Percentiles rank a stretch among this genome's conserved stretches.
phyloP scores from a whole-genome alignment of 2,888 invertebrate species.

The Euplagia quadripunctaria region DNA sequence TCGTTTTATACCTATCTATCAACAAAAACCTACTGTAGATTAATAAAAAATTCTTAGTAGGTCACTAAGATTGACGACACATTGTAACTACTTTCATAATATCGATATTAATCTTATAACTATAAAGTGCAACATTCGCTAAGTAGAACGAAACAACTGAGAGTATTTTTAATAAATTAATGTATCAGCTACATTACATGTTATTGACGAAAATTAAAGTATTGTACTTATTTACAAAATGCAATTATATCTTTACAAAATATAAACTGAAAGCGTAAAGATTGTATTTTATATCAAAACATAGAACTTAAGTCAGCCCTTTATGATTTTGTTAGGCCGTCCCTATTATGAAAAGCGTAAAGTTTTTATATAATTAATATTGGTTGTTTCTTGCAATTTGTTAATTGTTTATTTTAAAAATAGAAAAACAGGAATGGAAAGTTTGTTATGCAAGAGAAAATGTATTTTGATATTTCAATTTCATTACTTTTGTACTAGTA shows the following conservation, averaged over 20 bases:
- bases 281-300: slow-evolving; percentile 54
- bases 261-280: slow-evolving; percentile 50
- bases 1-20: slow-evolving; percentile 83
- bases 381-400: slow-evolving; percentile 23
- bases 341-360: slow-evolving; percentile 37
- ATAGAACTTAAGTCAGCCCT: slow-evolving; percentile 43
- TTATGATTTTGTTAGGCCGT: slow-evolving; percentile 40
- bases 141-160: slow-evolving; percentile 81
- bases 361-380: slow-evolving; percentile 36
- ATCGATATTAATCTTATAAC: slow-evolving; percentile 80
- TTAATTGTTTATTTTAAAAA: slow-evolving; percentile 34
- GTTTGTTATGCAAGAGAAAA: slow-evolving; percentile 45
- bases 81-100: slow-evolving; percentile 80
- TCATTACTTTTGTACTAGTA: slow-evolving; percentile 83
- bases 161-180: slow-evolving; percentile 85
- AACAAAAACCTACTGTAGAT: slow-evolving; percentile 82
- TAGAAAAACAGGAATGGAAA: slow-evolving; percentile 42
- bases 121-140: slow-evolving; percentile 85
- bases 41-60: slow-evolving; percentile 78
- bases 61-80: slow-evolving; percentile 83
- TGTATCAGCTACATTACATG: slow-evolving; percentile 74
- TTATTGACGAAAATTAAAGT: slow-evolving; percentile 67
- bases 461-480: slow-evolving; percentile 58
- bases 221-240: slow-evolving; percentile 86
- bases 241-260: slow-evolving; percentile 78